phyloP scores from a whole-genome alignment of 2,888 invertebrate species.

The Cheilosia soror region DNA sequence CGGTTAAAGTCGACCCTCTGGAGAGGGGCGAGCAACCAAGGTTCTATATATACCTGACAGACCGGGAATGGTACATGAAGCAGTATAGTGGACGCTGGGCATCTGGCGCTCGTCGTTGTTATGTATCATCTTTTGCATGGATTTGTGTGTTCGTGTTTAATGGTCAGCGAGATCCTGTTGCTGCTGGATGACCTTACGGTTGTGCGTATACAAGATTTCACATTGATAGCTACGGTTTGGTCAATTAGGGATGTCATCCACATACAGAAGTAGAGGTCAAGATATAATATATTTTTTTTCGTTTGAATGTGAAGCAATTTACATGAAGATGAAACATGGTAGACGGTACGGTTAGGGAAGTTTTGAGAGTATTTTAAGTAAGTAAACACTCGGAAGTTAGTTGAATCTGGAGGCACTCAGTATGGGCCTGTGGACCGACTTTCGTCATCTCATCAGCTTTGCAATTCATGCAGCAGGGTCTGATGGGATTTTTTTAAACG shows the following conservation, averaged over 20 bases:
- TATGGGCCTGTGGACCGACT: no score
- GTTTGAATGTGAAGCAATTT: conserved; percentile 47
- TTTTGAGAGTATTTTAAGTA: no score
- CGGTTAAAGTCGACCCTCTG: conserved; percentile 32
- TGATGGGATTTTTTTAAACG: no score
- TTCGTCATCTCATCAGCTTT: no score
- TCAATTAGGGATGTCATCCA: conserved; percentile 64
- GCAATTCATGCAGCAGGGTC: no score
- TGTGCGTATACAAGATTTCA: conserved; percentile 66
- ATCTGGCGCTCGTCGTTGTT: conserved; percentile 47
- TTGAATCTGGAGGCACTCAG: no score
- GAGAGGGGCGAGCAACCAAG: conserved; percentile 65
- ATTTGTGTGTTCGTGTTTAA: conserved; percentile 37
- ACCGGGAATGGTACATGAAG: conserved; percentile 60
- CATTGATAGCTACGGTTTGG: conserved; percentile 59
- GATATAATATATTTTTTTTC: conserved; percentile 5
- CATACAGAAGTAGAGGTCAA: conserved; percentile 52
- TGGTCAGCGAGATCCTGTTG: conserved; percentile 39
- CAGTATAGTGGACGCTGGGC: conserved; percentile 55
- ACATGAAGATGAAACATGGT: conserved; percentile 14
- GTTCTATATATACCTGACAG: conserved; percentile 56
- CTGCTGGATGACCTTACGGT: conserved; percentile 66
- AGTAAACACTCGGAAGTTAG: no score
- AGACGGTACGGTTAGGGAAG: not conserved
- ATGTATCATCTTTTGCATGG: conserved; percentile 35